Evolutionary conservation across 2,888 invertebrate species (phyloP).

Genomic region (Agrotis exclamationis): DNA sequence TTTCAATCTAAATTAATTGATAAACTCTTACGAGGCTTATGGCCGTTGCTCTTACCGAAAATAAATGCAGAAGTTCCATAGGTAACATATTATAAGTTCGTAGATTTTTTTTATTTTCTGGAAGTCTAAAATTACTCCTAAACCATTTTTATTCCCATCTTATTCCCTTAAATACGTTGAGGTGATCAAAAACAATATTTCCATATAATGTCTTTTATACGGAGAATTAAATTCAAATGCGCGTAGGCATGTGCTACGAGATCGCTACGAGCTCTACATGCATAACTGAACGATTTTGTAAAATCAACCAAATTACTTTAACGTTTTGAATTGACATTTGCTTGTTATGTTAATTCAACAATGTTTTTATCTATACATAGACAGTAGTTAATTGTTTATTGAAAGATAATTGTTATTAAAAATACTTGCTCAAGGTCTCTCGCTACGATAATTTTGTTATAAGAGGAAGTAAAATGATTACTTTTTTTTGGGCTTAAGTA

Average conservation of each 20-base stretch:
- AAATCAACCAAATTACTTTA: neutral
- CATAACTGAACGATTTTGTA: neutral
- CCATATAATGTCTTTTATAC: neutral
- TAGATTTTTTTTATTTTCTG: too few relatives aligned
- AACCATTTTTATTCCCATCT: neutral
- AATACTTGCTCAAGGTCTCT: slow-evolving; percentile 14
- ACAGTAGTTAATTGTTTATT: neutral
- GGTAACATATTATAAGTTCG: too few relatives aligned
- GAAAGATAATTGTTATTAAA: neutral
- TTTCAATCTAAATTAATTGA: too few relatives aligned
- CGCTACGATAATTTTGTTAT: neutral
- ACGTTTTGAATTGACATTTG: neutral
- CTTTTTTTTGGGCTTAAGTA: neutral
- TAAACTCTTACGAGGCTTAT: too few relatives aligned
- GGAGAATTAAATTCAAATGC: neutral
- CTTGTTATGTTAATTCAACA: neutral
- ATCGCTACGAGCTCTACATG: slow-evolving; percentile 28
- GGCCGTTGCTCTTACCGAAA: too few relatives aligned
- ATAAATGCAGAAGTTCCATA: too few relatives aligned
- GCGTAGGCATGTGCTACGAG: slow-evolving; percentile 45
- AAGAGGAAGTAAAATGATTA: slow-evolving; percentile 9
- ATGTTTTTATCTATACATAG: slow-evolving; percentile 7
- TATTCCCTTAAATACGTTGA: neutral
- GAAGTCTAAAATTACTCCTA: too few relatives aligned
- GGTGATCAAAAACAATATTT: neutral